A percentile compares a stretch with the other conserved stretches of the same genome.
These are phyloP conservation scores for Erethizon dorsatum DNA, from an alignment of 2,797 vertebrate species.

Conservation along the genomic window DNA sequence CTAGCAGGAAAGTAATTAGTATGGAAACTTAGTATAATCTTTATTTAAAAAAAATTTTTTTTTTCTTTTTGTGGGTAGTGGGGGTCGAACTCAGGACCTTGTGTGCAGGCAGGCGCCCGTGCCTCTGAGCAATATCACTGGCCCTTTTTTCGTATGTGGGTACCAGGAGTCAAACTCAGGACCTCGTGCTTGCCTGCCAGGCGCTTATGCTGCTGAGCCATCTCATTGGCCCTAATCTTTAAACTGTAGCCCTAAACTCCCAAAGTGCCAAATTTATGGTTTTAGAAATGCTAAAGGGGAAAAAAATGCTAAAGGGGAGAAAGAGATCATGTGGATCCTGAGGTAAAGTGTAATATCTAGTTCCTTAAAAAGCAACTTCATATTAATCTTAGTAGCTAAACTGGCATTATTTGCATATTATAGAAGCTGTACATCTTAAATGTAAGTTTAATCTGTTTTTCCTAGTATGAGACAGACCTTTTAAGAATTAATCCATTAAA, in stretches of 20 bases:
- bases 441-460: slow-evolving; percentile 8
- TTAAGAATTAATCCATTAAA: slow-evolving; percentile 7
- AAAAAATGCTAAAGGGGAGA: not conserved
- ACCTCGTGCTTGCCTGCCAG: too few species aligned
- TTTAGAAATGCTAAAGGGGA: not conserved
- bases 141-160: too few species aligned
- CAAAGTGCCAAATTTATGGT: not conserved
- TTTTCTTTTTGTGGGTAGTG: too few species aligned
- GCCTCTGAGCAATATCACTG: too few species aligned
- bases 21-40: slow-evolving; percentile 2
- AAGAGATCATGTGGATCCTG: not conserved
- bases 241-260: not conserved
- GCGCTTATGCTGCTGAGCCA: too few species aligned
- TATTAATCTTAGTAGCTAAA: not conserved
- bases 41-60: not conserved
- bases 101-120: too few species aligned
- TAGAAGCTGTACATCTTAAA: not conserved
- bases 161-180: too few species aligned
- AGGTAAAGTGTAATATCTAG: slow-evolving; percentile 11
- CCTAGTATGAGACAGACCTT: not conserved
- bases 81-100: too few species aligned
- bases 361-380: not conserved
- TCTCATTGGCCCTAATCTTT: not conserved
- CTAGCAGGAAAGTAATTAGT: not conserved
- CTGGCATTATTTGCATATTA: not conserved